Conservation (phyloP, 2,888 invertebrate species). For the Eupithecia abbreviata region DNA sequence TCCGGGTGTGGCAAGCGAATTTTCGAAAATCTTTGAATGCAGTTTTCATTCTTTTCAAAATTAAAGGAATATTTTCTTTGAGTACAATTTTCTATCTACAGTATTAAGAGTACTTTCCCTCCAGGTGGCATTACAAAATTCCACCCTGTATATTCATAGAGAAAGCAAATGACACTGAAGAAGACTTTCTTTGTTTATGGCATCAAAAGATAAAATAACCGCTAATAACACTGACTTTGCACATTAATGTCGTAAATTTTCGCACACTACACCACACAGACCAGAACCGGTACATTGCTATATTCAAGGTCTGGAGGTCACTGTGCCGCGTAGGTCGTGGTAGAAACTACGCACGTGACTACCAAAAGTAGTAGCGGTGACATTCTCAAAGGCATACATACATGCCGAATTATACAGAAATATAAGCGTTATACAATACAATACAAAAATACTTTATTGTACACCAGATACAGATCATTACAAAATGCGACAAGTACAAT, state of each 20-base stretch:
- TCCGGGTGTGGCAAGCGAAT: too few relatives aligned
- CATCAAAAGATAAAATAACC: constrained; percentile 14
- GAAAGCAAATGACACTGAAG: background rate
- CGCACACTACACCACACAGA: constrained; percentile 20
- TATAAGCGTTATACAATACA: background rate
- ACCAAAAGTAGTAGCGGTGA: constrained; percentile 41
- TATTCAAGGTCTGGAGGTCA: constrained; percentile 51
- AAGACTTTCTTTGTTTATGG: constrained; percentile 3
- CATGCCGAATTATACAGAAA: background rate
- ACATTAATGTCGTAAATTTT: constrained; percentile 25
- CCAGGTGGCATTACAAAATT: too few relatives aligned
- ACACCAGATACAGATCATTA: too few relatives aligned
- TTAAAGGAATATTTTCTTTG: too few relatives aligned
- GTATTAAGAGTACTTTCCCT: too few relatives aligned
- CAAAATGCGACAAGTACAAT: too few relatives aligned
- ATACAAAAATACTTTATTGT: too few relatives aligned
- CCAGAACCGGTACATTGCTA: constrained; percentile 46
- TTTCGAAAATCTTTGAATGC: too few relatives aligned
- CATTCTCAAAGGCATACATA: background rate
- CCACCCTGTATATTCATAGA: background rate
- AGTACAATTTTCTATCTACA: too few relatives aligned
- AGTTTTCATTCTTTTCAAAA: too few relatives aligned
- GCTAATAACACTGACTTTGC: constrained; percentile 23
- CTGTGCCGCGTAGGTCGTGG: constrained; percentile 56
- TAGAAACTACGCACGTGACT: constrained; percentile 65